Conservation (phyloP, 2,797 vertebrate species). For the Microcaecilia unicolor region DNA sequence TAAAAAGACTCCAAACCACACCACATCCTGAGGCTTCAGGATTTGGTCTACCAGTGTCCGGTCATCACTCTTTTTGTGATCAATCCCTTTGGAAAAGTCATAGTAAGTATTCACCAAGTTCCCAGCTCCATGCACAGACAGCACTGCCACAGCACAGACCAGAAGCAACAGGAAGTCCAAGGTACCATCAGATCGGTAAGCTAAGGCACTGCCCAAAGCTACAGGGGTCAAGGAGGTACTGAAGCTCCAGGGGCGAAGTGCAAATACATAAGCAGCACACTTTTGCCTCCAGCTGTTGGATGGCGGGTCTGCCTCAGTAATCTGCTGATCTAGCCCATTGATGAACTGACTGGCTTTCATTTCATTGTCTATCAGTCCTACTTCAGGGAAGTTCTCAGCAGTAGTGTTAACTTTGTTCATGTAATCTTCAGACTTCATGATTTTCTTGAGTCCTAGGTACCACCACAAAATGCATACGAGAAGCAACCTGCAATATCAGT, state of each 20-base stretch:
- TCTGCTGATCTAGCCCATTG: conserved; percentile 4
- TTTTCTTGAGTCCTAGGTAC: no score
- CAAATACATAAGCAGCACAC: conserved; percentile 86
- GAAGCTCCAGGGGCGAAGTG: conserved; percentile 93
- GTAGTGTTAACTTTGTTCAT: conserved; percentile 41
- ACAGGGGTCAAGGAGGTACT: conserved; percentile 89
- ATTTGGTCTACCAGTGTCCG: conserved; percentile 93
- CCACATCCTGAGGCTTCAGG: conserved; percentile 87
- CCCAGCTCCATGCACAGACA: conserved; percentile 90
- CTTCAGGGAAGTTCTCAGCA: conserved; percentile 42
- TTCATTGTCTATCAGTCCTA: conserved; percentile 44
- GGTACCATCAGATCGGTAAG: conserved; percentile 76
- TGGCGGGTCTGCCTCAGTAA: conserved; percentile 3
- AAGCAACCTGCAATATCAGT: no score
- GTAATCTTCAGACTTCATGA: conserved; percentile 48
- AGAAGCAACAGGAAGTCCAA: conserved; percentile 75
- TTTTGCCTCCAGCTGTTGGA: conserved; percentile 61
- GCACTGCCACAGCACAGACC: conserved; percentile 80
- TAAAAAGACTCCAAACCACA: conserved; percentile 88
- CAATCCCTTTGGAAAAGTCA: conserved; percentile 96
- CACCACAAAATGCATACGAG: no score
- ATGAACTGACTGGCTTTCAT: conserved; percentile 19
- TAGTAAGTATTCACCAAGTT: conserved; percentile 97
- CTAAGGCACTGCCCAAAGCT: conserved; percentile 85
- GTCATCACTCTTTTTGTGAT: conserved; percentile 97